These are phyloP conservation scores for Dendroctonus valens DNA, from an alignment of 1,140 invertebrate species.

Conservation along the genomic window DNA sequence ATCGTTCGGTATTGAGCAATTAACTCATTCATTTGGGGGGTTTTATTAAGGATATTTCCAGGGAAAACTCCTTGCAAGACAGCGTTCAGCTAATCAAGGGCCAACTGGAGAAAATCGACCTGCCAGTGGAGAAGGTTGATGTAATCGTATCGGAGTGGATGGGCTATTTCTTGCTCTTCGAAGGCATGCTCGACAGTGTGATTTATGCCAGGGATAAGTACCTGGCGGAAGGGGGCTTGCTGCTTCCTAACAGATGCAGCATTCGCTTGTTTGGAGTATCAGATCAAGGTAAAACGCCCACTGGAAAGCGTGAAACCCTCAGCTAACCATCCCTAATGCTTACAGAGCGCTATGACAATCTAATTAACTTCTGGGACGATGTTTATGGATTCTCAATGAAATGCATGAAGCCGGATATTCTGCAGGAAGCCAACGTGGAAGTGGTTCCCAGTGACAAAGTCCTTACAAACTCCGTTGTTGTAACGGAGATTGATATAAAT, in stretches of 20 bases:
- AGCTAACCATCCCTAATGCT: constrained; percentile 32
- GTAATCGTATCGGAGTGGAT: constrained; percentile 99
- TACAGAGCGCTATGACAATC: constrained; percentile 66
- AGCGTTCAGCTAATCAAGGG: constrained; percentile 69
- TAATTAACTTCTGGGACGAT: constrained; percentile 89
- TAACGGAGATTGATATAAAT: constrained; percentile 76
- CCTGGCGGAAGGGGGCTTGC: constrained; percentile 68
- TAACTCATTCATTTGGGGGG: neutral
- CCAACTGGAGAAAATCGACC: constrained; percentile 84
- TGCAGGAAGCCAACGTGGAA: constrained; percentile 88
- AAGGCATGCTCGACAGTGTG: constrained; percentile 95
- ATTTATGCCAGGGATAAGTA: constrained; percentile 89
- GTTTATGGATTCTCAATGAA: constrained; percentile 98
- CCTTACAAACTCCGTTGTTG: constrained; percentile 67
- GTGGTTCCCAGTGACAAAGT: constrained; percentile 74
- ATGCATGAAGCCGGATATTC: constrained; percentile 84
- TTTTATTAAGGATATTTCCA: constrained; percentile 34
- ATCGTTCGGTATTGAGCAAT: constrained; percentile 59
- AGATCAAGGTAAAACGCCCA: constrained; percentile 66
- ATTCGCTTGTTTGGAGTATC: constrained; percentile 86
- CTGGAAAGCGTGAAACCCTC: constrained; percentile 35
- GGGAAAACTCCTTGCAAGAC: constrained; percentile 65
- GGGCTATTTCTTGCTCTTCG: constrained; percentile 98
- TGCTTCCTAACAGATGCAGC: constrained; percentile 88
- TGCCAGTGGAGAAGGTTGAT: constrained; percentile 84